Base-by-base conservation (phyloP, 2,113 vertebrate genomes). In the Ornithorhynchus anatinus region DNA sequence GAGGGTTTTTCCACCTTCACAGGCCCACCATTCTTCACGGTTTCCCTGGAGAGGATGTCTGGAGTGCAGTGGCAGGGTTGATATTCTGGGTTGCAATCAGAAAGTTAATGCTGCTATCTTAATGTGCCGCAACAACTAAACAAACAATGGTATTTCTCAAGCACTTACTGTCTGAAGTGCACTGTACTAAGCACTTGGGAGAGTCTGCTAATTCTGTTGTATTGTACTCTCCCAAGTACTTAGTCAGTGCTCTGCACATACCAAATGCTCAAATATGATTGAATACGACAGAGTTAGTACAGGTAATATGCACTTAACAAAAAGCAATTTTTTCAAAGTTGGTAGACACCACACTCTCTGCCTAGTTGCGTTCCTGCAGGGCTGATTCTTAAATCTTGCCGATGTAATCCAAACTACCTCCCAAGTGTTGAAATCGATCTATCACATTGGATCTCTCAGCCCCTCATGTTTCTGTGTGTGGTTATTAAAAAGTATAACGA, bases 61-160 rank as follows among this genome's bases (percentile, higher is more conserved):
- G 35, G 50, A 57, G 67, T 33, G n/a, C 36, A 50, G 61, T 70
- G 44, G 38, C 7, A 7, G 52, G 45, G 25, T 56, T 52, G 58
- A 84, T 78, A 68, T 70, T 56, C 67, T 53, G 81, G 51, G 42
- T 67, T 53, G 45, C 52, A 72, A 53, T 79, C 64, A 78, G 60
- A 32, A n/a, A n/a, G n/a, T n/a, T 50, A 48, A 22, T 52, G 31
- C 70, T 72, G 62, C 53, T 56, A 22, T 45, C 44, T 60, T 40
- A 38, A 5, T 72, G 36, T 58, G 61, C 62, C 57, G 51, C 16
- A 35, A n/a, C 22, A 61, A 48, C 59, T 79, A 72, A 58, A 59
- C 14, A 58, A n/a, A n/a, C n/a, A n/a, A n/a, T n/a, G n/a, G n/a
- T n/a, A n/a, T n/a, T n/a, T n/a, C n/a, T n/a, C n/a, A n/a, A n/a